Evolutionary conservation across 2,113 vertebrate species (phyloP).

Genomic region (Otocyon megalotis): DNA sequence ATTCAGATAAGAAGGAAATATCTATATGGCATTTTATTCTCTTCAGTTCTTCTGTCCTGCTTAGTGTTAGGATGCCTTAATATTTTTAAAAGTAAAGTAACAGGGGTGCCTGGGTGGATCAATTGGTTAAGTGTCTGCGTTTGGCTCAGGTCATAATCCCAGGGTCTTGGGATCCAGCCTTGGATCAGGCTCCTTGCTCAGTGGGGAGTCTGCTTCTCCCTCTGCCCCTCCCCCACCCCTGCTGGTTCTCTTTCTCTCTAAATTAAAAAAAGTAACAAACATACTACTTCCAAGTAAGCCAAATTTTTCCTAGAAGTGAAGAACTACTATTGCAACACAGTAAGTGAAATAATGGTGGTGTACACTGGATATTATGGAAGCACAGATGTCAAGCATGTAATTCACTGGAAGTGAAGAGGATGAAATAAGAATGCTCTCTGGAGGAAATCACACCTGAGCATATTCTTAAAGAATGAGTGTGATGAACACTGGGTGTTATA

Average conservation of each 20-base stretch:
- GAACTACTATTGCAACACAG: not conserved
- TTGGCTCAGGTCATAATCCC: too few relatives aligned
- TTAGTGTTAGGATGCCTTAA: not conserved
- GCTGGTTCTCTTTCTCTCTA: too few relatives aligned
- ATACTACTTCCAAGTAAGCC: not conserved
- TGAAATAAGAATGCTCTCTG: not conserved
- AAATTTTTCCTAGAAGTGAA: not conserved
- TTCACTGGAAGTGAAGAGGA: not conserved
- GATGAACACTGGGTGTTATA: too few relatives aligned
- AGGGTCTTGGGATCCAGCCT: too few relatives aligned
- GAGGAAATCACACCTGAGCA: not conserved
- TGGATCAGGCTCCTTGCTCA: too few relatives aligned
- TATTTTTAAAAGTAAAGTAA: not conserved
- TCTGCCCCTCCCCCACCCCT: too few relatives aligned
- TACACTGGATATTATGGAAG: not conserved
- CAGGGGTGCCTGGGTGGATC: not conserved
- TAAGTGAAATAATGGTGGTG: not conserved
- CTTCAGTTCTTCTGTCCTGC: not conserved
- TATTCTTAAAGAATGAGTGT: not conserved
- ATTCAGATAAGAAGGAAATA: not conserved
- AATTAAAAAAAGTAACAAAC: not conserved
- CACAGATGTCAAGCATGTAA: fast-evolving
- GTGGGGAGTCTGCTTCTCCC: too few relatives aligned
- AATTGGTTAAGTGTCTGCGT: too few relatives aligned
- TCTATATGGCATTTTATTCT: not conserved